phyloP scores from a whole-genome alignment of 2,113 vertebrate species.

The Formicarius rufipectus region DNA sequence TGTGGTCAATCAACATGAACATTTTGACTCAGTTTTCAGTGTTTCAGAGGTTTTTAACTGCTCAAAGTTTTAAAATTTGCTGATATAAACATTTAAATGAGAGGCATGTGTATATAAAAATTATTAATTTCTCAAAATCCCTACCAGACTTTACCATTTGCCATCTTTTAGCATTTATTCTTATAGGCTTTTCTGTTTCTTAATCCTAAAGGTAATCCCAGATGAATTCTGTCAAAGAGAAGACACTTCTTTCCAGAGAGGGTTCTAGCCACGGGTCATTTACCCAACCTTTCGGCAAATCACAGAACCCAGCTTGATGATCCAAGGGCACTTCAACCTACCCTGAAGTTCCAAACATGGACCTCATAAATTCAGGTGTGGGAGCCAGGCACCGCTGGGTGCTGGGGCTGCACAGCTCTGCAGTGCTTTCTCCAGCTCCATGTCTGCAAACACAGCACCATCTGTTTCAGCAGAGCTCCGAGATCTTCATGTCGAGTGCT shows the following conservation, averaged over 20 bases:
- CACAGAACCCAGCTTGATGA: not conserved
- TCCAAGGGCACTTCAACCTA: not conserved
- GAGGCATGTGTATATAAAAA: not conserved
- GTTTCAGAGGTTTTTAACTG: not conserved
- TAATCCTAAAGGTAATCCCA: not conserved
- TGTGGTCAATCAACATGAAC: not conserved
- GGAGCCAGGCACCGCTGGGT: rapidly evolving
- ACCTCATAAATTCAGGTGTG: rapidly evolving
- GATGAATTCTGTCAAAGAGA: not conserved
- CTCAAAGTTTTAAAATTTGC: not conserved
- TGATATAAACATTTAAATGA: not conserved
- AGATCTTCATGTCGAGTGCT: not conserved
- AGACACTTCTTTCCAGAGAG: not conserved
- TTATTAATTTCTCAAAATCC: not conserved
- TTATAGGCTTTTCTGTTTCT: not conserved
- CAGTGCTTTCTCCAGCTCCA: not conserved
- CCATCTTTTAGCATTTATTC: not conserved
- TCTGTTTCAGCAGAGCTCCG: not conserved
- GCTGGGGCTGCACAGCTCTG: rapidly evolving
- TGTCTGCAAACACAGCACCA: not conserved
- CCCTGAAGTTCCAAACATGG: not conserved
- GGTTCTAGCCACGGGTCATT: not conserved
- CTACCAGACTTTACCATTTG: not conserved
- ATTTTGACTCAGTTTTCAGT: not conserved
- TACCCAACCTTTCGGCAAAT: not conserved